Evolutionary conservation across 2,888 invertebrate species (phyloP), one percentile per base, ranked within the genome.

Genomic region (Druceiella hillmani): DNA sequence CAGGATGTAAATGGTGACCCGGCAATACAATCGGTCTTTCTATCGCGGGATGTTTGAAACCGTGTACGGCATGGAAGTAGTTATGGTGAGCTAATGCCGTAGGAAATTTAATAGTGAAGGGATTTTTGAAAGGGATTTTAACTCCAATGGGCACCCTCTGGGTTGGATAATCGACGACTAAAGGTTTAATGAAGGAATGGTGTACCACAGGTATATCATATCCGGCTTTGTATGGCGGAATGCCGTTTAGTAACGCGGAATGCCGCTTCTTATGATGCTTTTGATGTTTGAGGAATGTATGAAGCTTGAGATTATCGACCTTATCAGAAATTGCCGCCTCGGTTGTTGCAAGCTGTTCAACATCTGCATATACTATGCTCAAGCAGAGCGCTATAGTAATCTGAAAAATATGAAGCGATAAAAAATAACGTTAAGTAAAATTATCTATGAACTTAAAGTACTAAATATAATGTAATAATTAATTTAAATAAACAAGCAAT

Each of bases 171-270:
- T 62, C 59, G 1, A 72, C 69, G 7, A 71, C 63, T 4, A 72
- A 44, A 1, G 72, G 72, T 46, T 71, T 71, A 10, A 71, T 52
- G 5, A 71, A 55, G 1, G 72, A 72, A 48, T 72, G 72, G 1
- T 68, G 64, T 10, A 72, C 66, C 4, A 54, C 59, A 0, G 71
- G 70, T 30, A 70, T 65, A 44, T 72, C 72, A 40, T 70, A 62
- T 20, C 72, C 72, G 4, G 67, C 58, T 40, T 73, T 73, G 54
- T 58, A 74, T 3, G 72, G 58, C 1, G 71, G 71, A n/a, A 71
- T 55, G n/a, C n/a, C n/a, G n/a, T n/a, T n/a, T n/a, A n/a, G n/a
- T n/a, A n/a, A n/a, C 3, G 55, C 44, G 6, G 66, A 61, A 28
- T 65, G 54, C 9, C 64, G 58, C 39, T 70, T 69, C 6, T 68